A percentile compares a stretch with the other conserved stretches of the same genome.
Conservation (phyloP, 2,888 invertebrate genomes). For the Ceramica pisi region DNA sequence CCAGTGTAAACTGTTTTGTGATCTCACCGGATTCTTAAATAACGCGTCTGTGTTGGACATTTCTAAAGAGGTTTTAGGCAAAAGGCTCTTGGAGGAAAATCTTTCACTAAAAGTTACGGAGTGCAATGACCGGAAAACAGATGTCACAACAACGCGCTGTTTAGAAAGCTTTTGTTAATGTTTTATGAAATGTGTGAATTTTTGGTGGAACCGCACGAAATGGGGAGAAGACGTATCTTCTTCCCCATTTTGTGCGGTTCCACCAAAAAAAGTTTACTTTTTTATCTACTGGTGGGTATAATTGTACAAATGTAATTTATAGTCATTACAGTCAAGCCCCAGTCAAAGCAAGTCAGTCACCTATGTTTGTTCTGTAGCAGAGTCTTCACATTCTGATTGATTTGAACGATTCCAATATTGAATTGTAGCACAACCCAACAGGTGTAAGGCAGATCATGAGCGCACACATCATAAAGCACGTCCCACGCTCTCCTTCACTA, state of each 20-base stretch:
- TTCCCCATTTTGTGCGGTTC: neutral
- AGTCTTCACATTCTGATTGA: neutral
- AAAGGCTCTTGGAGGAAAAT: conserved; percentile 68
- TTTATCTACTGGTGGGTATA: neutral
- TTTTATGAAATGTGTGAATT: conserved; percentile 40
- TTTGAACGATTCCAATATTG: neutral
- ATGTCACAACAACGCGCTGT: conserved; percentile 66
- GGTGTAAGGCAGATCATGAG: conserved; percentile 3
- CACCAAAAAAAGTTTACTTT: neutral
- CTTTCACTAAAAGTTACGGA: conserved; percentile 66
- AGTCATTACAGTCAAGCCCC: too few relatives aligned
- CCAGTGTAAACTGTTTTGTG: conserved; percentile 57
- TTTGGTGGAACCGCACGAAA: too few relatives aligned
- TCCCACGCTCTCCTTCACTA: conserved; percentile 33
- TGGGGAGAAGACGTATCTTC: too few relatives aligned
- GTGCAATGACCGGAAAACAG: conserved; percentile 72
- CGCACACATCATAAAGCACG: conserved; percentile 23
- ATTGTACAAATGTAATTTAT: neutral
- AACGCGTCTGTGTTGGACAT: conserved; percentile 66
- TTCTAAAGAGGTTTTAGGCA: conserved; percentile 68
- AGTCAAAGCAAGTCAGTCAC: too few relatives aligned
- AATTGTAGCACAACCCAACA: neutral
- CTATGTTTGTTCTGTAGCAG: neutral
- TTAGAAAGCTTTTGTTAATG: conserved; percentile 59
- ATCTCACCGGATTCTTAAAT: conserved; percentile 56